Percentiles rank a stretch among this genome's conserved stretches.
phyloP scores from a whole-genome alignment of 2,113 vertebrate genomes.

The Ailurus styani region DNA sequence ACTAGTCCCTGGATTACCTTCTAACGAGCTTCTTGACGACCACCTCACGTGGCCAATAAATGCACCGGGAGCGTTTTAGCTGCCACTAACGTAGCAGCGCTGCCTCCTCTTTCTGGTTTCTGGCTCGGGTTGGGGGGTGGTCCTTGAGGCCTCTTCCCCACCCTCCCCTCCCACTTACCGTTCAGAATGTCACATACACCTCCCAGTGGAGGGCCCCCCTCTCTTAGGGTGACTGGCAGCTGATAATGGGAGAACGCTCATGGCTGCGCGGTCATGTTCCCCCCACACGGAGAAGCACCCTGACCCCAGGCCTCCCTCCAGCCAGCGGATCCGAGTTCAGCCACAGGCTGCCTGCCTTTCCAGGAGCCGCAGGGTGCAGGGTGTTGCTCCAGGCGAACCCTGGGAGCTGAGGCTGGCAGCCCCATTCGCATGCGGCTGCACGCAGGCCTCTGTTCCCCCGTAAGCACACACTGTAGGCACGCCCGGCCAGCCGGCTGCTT shows the following conservation, averaged over 20 bases:
- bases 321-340: neutral
- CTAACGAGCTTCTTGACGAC: conserved; percentile 88
- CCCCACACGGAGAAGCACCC: accelerated
- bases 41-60: conserved; percentile 92
- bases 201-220: neutral
- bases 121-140: neutral
- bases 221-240: neutral
- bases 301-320: neutral
- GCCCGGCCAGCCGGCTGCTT: neutral
- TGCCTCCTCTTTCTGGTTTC: neutral
- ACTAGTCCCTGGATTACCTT: conserved; percentile 84
- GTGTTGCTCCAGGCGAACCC: neutral
- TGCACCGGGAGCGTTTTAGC: conserved; percentile 96
- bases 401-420: neutral
- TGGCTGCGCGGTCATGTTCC: neutral
- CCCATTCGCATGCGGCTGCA: accelerated
- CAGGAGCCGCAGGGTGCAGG: neutral
- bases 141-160: neutral
- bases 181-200: neutral
- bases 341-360: too few species aligned
- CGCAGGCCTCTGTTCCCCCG: neutral
- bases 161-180: neutral
- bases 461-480: neutral
- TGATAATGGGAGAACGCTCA: too few species aligned
- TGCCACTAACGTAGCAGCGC: conserved; percentile 86